A percentile compares a stretch with the other conserved stretches of the same genome.
phyloP scores from a whole-genome alignment of 2,797 vertebrate genomes.

The Periophthalmus magnuspinnatus region DNA sequence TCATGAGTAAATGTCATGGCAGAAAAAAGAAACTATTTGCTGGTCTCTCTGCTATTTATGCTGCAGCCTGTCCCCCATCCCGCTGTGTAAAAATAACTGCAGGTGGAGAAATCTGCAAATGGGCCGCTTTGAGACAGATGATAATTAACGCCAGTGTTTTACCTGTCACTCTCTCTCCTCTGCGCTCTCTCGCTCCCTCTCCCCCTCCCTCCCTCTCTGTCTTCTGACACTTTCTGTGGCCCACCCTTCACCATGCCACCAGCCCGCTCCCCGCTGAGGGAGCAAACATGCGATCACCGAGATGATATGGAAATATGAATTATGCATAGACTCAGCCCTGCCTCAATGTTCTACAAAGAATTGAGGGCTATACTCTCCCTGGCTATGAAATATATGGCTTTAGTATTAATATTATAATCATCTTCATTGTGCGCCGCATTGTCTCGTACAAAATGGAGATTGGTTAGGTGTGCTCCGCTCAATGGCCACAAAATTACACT shows the following conservation, averaged over 20 bases:
- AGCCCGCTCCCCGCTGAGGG: constrained; percentile 63
- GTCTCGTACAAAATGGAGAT: constrained; percentile 31
- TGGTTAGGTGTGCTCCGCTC: constrained; percentile 30
- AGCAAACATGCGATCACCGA: constrained; percentile 76
- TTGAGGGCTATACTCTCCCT: constrained; percentile 65
- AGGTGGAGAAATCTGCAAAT: constrained; percentile 47
- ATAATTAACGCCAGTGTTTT: constrained; percentile 52
- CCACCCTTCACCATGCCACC: constrained; percentile 33
- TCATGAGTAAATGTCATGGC: constrained; percentile 12
- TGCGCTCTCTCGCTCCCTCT: constrained; percentile 45
- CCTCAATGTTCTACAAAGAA: constrained; percentile 67
- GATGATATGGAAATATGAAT: constrained; percentile 77
- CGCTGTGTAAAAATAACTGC: constrained; percentile 51
- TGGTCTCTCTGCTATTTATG: constrained; percentile 27
- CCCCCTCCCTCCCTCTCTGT: constrained; percentile 55
- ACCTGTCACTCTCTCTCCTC: constrained; percentile 35
- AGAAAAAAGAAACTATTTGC: constrained; percentile 25
- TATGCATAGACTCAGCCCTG: constrained; percentile 69
- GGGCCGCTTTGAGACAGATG: constrained; percentile 25
- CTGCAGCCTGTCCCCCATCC: constrained; percentile 21
- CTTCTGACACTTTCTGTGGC: constrained; percentile 52
- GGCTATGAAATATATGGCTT: constrained; percentile 67
- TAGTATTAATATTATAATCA: constrained; percentile 71
- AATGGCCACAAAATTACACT: constrained; percentile 5
- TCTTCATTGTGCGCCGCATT: constrained; percentile 39